phyloP scores from a whole-genome alignment of 2,797 vertebrate species.

The Bothrops alternatus region DNA sequence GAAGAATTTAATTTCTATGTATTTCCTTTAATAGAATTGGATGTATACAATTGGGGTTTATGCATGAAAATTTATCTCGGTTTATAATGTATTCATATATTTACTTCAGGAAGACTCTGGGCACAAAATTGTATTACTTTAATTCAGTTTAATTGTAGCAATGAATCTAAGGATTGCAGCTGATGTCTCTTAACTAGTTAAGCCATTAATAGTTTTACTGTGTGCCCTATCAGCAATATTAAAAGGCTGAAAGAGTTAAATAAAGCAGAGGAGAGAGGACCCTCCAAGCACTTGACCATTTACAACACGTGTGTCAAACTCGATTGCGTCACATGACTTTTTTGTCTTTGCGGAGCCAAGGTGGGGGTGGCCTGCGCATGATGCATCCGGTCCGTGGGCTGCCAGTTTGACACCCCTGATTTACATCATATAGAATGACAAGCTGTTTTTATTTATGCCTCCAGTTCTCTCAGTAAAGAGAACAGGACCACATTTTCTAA shows the following conservation, averaged over 20 bases:
- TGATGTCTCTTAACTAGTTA: background rate
- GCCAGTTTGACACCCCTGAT: too few relatives aligned
- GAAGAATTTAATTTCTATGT: background rate
- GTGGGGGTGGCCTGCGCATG: too few relatives aligned
- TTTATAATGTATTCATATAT: background rate
- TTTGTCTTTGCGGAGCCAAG: too few relatives aligned
- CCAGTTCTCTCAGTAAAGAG: background rate
- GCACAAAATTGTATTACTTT: background rate
- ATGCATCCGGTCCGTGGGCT: too few relatives aligned
- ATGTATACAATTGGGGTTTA: background rate
- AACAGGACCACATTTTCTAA: background rate
- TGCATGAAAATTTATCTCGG: background rate
- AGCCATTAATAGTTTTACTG: background rate
- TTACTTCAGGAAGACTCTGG: background rate
- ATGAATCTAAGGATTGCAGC: background rate
- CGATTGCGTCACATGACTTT: too few relatives aligned
- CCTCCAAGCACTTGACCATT: background rate
- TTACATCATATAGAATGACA: background rate
- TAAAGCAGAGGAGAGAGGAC: background rate
- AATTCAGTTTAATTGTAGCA: background rate
- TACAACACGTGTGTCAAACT: too few relatives aligned
- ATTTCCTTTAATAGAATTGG: background rate
- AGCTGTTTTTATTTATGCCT: background rate
- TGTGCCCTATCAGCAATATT: background rate
- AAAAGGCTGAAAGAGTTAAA: background rate